Base-by-base conservation (phyloP, 2,797 vertebrate species). In the Enteromius radiatus region DNA sequence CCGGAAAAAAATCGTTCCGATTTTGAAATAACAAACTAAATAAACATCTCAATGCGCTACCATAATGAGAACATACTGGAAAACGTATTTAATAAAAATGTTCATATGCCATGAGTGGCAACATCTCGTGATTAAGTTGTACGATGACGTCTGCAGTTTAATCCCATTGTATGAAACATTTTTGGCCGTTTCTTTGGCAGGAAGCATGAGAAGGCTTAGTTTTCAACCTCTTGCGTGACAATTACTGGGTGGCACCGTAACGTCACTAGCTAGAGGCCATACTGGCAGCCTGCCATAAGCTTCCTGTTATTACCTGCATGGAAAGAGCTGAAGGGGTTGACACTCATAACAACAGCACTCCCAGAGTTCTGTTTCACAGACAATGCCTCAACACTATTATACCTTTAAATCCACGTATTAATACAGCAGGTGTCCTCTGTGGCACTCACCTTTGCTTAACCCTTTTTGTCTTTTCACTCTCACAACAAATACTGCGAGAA, bases 251-350 rank as follows among this genome's bases (percentile, higher is more conserved):
- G 85, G 77, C 81, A 67, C 64, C 31, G 4, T 63, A 71, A 67
- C 71, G 63, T 75, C 77, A 80, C 83, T 68, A 54, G 49, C 83
- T 61, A 28, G 77, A 75, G 77, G 83, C 41, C 52, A 59, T 75
- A 59, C 77, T 84, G 83, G 77, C 83, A 36, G 49, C 31, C 49
- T 68, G 77, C 83, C 83, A 80, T 75, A 84, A 84, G 70, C 70
- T 80, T 70, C 83, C 63, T 79, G 83, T 80, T 80, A 75, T 84
- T 80, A 84, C 83, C 83, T 80, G 69, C 61, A 76, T 76, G 80
- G 64, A 75, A 80, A 84, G 65, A 77, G 78, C 76, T 76, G 68
- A 41, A 59, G 67, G 75, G 69, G 69, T 80, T 68, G 83, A 80
- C 83, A 69, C 83, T 78, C 70, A 84, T 61, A 83, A 69, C 49